These are phyloP conservation scores for Noctua fimbriata DNA, from an alignment of 2,888 invertebrate species.

Conservation along the genomic window DNA sequence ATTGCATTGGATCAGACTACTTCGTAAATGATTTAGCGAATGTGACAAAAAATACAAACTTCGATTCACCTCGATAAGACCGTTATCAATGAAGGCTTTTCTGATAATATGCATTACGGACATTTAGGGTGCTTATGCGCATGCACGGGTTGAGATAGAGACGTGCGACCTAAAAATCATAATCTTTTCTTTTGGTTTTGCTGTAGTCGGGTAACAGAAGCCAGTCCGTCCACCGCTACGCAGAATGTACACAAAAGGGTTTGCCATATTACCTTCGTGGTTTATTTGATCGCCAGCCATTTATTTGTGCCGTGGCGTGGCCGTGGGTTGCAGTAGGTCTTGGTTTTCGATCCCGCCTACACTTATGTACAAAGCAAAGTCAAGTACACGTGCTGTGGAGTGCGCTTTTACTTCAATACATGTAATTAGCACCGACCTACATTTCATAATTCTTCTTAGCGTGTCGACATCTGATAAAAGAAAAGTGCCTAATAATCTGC, in stretches of 20 bases:
- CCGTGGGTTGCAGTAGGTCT: not conserved
- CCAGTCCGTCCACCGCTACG: not conserved
- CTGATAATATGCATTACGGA: not conserved
- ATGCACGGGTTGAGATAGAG: too few species aligned
- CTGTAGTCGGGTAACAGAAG: not conserved
- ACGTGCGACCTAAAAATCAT: not conserved
- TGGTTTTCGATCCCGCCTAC: not conserved
- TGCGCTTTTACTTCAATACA: not conserved
- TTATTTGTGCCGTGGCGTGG: not conserved
- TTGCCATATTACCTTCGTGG: not conserved
- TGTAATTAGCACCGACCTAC: not conserved
- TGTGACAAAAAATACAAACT: not conserved
- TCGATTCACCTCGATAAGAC: not conserved
- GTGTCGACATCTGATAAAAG: too few species aligned
- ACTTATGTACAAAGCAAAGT: not conserved
- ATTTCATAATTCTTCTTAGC: not conserved
- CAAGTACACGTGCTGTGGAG: not conserved
- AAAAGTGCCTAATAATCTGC: too few species aligned
- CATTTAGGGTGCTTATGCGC: not conserved
- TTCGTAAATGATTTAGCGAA: not conserved
- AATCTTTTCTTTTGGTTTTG: too few species aligned
- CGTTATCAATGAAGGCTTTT: not conserved
- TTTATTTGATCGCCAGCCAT: not conserved
- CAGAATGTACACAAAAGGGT: not conserved
- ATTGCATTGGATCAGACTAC: not conserved